These are phyloP conservation scores for Synergus laeviventris DNA, from an alignment of 2,888 invertebrate species.

Conservation along the genomic window DNA sequence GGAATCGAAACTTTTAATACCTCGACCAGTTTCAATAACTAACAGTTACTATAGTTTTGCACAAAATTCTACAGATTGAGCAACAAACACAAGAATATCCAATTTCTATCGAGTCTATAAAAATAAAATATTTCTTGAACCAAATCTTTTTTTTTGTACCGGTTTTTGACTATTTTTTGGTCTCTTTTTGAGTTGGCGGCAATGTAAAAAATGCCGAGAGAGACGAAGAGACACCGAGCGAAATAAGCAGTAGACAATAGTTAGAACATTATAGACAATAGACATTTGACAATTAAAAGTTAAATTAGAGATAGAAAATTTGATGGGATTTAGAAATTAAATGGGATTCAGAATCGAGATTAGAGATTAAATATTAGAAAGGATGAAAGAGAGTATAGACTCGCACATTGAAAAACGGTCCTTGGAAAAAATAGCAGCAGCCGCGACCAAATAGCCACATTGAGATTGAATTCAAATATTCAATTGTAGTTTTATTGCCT, in stretches of 20 bases:
- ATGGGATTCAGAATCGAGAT: neutral
- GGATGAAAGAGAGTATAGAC: neutral
- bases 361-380: conserved; percentile 12
- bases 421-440: conserved; percentile 24
- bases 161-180: neutral
- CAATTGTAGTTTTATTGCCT: conserved; percentile 34
- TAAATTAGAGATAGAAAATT: neutral
- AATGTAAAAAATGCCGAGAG: conserved; percentile 21
- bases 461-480: conserved; percentile 19
- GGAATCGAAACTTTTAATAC: no score
- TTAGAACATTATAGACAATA: conserved; percentile 7
- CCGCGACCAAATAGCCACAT: conserved; percentile 29
- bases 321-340: neutral
- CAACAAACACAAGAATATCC: no score
- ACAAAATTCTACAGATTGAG: no score
- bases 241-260: conserved; percentile 34
- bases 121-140: neutral
- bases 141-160: conserved; percentile 21
- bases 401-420: conserved; percentile 25
- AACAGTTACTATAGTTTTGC: no score
- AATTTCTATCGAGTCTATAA: neutral
- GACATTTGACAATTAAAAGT: conserved; percentile 10
- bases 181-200: neutral
- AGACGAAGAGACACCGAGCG: conserved; percentile 39
- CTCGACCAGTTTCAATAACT: no score